Evolutionary conservation across 2,113 vertebrate species (phyloP), one percentile per base, ranked within the genome.

Genomic region (Barbus barbus): DNA sequence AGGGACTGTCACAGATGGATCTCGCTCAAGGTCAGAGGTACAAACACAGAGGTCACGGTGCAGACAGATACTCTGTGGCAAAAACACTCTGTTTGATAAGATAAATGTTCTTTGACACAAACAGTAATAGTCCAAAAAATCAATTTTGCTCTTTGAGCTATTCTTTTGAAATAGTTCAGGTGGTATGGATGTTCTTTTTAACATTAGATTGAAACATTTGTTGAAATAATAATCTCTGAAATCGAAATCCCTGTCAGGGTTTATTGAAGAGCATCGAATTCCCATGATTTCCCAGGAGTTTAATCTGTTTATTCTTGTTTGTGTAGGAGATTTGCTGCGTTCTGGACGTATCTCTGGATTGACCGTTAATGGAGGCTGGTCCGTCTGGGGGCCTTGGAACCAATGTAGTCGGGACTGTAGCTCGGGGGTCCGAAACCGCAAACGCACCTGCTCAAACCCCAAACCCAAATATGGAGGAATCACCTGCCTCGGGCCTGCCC

Each of bases 321-420:
- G n/a, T n/a, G n/a, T 92, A 87, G 97, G 96, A 1, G 97, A 98
- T 86, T 95, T 98, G 85, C 93, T 99, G 84, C 95, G 95, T 1
- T 94, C 97, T 0, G 97, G 97, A 9, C 93, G 95, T 38, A 95
- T 96, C 77, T 95, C 96, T 0, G 94, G 96, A 44, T 95, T 97
- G 86, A 95, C 95, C 0, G 91, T 98, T 76, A 97, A 98, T 0
- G 97, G 97, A 1, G 97, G 95, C 26, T 99, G 98, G 98, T 96
- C 97, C 0, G 90, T 95, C 31, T 99, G 98, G 98, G 94, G 94
- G 0, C 94, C 97, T 0, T 99, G 98, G 98, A 96, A 96, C 1
- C 97, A 99, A 91, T 99, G 98, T 90, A 99, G 96, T 83, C 94
- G 97, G 6, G 98, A 99, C 92, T 99, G 98, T 87, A 97, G 96